These are phyloP conservation scores for Triplophysa siluroides DNA, from an alignment of 2,113 vertebrate species.

Conservation along the genomic window DNA sequence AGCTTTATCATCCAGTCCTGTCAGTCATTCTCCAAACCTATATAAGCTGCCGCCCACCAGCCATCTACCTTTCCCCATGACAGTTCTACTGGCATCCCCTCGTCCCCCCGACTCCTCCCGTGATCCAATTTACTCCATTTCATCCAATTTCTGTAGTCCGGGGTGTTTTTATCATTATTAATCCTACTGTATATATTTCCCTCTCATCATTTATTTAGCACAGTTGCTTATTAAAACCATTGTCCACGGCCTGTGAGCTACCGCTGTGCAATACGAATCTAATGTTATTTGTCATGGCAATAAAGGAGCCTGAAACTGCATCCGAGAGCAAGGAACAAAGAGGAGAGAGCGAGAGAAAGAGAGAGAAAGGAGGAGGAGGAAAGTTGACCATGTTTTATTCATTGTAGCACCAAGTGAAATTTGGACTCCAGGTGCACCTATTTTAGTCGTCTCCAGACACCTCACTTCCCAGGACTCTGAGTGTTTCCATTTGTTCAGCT, in stretches of 20 bases:
- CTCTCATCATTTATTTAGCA: constrained; percentile 11
- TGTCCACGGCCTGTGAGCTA: constrained; percentile 7
- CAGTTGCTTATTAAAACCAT: constrained; percentile 16
- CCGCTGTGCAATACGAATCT: constrained; percentile 24
- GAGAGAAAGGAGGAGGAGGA: constrained; percentile 16
- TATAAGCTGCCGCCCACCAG: no score
- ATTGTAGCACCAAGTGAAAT: constrained; percentile 49
- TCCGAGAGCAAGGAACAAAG: constrained; percentile 24
- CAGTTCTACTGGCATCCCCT: no score
- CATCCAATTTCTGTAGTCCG: not conserved
- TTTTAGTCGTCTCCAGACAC: constrained; percentile 46
- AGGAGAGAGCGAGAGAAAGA: constrained; percentile 25
- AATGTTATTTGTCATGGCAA: constrained; percentile 43
- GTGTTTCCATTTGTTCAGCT: constrained; percentile 51
- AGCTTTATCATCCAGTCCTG: no score
- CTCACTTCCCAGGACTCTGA: constrained; percentile 36
- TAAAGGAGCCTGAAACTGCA: constrained; percentile 36
- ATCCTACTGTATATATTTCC: not conserved
- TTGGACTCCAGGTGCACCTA: constrained; percentile 53
- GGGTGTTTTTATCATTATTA: not conserved
- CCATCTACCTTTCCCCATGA: no score
- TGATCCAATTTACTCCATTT: not conserved
- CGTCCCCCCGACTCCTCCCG: no score
- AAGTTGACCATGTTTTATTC: constrained; percentile 49
- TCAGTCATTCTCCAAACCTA: no score